A percentile compares a stretch with the other conserved stretches of the same genome.
Evolutionary conservation across 2,888 invertebrate genomes (phyloP).

Genomic region (Spilosoma lubricipeda): DNA sequence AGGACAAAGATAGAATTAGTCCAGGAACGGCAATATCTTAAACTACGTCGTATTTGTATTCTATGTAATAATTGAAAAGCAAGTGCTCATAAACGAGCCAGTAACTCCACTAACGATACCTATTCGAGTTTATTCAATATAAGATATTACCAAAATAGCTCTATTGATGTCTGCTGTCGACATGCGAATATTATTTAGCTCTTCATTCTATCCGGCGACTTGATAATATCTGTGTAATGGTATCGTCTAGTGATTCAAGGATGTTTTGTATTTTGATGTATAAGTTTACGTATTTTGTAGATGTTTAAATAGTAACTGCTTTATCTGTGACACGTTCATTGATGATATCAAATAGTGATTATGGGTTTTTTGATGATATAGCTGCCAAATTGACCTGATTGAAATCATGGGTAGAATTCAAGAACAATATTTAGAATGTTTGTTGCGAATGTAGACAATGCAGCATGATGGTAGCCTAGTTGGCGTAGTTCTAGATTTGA

Average conservation of each 20-base stretch:
- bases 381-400: too few relatives aligned
- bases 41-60: neutral
- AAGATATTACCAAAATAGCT: constrained; percentile 14
- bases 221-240: constrained; percentile 5
- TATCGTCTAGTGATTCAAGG: constrained; percentile 6
- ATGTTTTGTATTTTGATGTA: neutral
- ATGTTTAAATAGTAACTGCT: neutral
- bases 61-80: neutral
- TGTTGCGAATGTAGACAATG: too few relatives aligned
- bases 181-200: constrained; percentile 9
- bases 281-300: neutral
- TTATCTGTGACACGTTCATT: neutral
- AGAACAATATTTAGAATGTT: too few relatives aligned
- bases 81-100: constrained; percentile 1
- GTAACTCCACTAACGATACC: constrained; percentile 7
- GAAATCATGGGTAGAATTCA: too few relatives aligned
- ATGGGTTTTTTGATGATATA: too few relatives aligned
- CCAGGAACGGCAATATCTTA: neutral
- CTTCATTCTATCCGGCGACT: neutral
- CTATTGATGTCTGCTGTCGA: constrained; percentile 11
- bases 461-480: too few relatives aligned
- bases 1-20: neutral
- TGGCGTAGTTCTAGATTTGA: too few relatives aligned
- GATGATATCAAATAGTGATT: neutral
- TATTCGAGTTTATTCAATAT: constrained; percentile 15